phyloP scores from a whole-genome alignment of 2,888 invertebrate genomes.

The Brenthis hecate region DNA sequence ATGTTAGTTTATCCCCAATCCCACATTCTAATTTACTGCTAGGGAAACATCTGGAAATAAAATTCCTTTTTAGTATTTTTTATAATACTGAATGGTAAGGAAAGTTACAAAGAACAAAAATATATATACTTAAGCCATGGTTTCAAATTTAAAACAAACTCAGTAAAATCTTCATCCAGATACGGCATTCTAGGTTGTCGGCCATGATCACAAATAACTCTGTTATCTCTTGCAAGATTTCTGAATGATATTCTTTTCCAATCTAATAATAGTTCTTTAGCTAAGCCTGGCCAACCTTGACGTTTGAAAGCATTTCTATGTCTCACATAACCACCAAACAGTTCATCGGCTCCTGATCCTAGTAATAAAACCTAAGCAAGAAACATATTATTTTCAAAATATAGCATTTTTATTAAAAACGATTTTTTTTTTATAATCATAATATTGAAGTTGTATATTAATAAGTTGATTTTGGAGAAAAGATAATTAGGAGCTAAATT shows the following conservation, averaged over 20 bases:
- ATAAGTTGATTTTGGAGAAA: too few species aligned
- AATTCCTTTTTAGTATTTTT: neutral
- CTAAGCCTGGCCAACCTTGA: conserved; percentile 78
- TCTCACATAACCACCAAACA: conserved; percentile 96
- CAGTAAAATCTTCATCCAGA: conserved; percentile 87
- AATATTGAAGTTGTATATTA: too few species aligned
- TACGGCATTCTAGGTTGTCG: conserved; percentile 91
- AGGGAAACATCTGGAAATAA: conserved; percentile 80
- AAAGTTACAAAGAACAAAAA: neutral
- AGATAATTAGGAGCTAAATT: conserved; percentile 13
- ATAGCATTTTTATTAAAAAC: neutral
- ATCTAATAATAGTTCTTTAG: conserved; percentile 87
- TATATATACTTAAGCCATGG: conserved; percentile 85
- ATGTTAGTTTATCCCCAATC: conserved; percentile 95
- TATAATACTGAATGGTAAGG: neutral
- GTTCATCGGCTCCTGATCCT: conserved; percentile 98
- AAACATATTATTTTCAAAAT: conserved; percentile 5
- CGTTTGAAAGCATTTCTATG: conserved; percentile 89
- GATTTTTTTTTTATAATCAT: too few species aligned
- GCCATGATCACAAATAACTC: conserved; percentile 95
- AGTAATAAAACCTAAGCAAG: conserved; percentile 86
- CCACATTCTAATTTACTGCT: conserved; percentile 85
- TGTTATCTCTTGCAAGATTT: conserved; percentile 97
- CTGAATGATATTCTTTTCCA: conserved; percentile 92
- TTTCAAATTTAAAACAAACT: conserved; percentile 84